These are phyloP conservation scores for Drosophila serrata DNA, from an alignment of 1,140 invertebrate species.

Conservation along the genomic window DNA sequence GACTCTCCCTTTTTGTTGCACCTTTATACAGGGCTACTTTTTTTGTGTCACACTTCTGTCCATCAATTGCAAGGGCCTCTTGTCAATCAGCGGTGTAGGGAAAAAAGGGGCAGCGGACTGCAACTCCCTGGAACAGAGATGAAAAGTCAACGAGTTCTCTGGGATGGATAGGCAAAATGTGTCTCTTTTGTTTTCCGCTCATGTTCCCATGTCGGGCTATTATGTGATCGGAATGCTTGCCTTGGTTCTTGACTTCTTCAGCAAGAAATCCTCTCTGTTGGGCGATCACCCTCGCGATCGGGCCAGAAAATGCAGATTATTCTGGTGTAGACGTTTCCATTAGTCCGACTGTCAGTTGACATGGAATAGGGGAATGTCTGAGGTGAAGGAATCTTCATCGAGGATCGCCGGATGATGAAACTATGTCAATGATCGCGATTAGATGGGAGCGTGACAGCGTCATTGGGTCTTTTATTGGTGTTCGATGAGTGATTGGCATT, in stretches of 20 bases:
- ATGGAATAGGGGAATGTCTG: conserved; percentile 19
- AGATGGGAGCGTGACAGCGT: conserved; percentile 11
- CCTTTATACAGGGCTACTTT: conserved; percentile 30
- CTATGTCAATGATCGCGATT: conserved; percentile 23
- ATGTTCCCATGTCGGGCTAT: conserved; percentile 29
- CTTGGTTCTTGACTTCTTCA: conserved; percentile 8
- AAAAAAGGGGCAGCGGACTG: conserved; percentile 4
- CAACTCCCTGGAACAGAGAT: no score
- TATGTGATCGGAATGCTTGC: conserved; percentile 42
- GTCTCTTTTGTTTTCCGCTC: conserved; percentile 22
- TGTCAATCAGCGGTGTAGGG: conserved; percentile 59
- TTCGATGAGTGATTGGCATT: conserved; percentile 2
- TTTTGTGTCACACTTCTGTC: conserved; percentile 58
- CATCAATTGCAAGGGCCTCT: conserved; percentile 58
- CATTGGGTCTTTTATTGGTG: background rate
- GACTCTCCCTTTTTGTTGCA: conserved; percentile 40
- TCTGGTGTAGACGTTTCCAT: conserved; percentile 33
- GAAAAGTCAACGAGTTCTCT: conserved; percentile 51
- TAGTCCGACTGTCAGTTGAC: conserved; percentile 55
- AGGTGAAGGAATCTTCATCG: conserved; percentile 6
- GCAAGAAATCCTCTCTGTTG: no score
- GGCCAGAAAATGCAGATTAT: conserved; percentile 29
- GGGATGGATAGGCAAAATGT: conserved; percentile 47
- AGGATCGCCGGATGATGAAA: conserved; percentile 14
- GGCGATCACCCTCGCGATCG: conserved; percentile 18